Evolutionary conservation across 2,113 vertebrate genomes (phyloP), one percentile per base, ranked within the genome.

Genomic region (Capreolus pygargus): DNA sequence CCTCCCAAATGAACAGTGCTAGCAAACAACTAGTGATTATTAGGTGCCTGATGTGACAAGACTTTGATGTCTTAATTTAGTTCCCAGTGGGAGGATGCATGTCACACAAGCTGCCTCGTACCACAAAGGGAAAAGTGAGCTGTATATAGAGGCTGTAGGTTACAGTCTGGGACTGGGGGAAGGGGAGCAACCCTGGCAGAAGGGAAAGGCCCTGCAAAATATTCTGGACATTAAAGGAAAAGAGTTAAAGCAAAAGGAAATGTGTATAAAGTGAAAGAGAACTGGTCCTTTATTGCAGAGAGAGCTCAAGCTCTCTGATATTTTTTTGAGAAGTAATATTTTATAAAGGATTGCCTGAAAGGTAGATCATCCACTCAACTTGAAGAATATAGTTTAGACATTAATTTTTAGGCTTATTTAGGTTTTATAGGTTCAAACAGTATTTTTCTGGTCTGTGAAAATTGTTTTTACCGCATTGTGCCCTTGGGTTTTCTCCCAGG

Each of bases 21-120:
- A 98, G 94, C 97, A 97, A 98, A 98, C 97, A 98, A 95, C 91
- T 60, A 92, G 95, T 67, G 93, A 97, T 97, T 98, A 96, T 97
- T 95, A 97, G 93, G 94, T 97, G 83, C 82, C 97, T 98, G 98
- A 97, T 97, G 96, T 98, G 97, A 97, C 98, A 98, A 91, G 97
- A 97, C 76, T 97, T 94, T 97, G 97, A 98, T 98, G 97, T 93
- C 97, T 98, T 98, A 98, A 97, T 98, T 98, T 98, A 97, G 98
- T 98, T 98, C 92, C 82, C 79, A 89, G 97, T 98, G 94, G 98
- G 98, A 97, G 95, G 97, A 94, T 96, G 54, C 85, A 67, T 97
- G 96, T 97, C 97, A 97, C 39, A 43, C 76, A 96, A 94, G 94
- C 96, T 96, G 91, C 94, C 91, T 96, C 2, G 88, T 50, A 39